Base-by-base conservation (phyloP, 2,113 vertebrate species). In the Theristicus caerulescens region DNA sequence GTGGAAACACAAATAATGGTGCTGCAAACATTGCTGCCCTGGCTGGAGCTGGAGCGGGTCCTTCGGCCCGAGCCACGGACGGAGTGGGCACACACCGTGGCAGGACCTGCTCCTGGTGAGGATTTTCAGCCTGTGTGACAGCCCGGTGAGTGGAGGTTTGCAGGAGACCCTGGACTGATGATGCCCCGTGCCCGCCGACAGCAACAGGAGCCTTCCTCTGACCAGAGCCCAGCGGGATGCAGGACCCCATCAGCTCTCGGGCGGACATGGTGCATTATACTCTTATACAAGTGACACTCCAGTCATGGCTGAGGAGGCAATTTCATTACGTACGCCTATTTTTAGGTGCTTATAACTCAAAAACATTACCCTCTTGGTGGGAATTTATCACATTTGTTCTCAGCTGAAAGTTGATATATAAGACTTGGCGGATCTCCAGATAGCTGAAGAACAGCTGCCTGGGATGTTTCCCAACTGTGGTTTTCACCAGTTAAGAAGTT, bases 351-450 rank as follows among this genome's bases (percentile, higher is more conserved):
- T 93, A 18, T 66, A 90, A 36, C 89, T 96, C 93, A 86, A 90
- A 95, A 78, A 29, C 91, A 70, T 86, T 90, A 59, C 62, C 18
- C 67, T 89, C 84, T 83, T 94, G 93, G 78, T 1, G 11, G 78
- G 90, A 97, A 97, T 95, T 86, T 88, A 96, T 94, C 91, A 78
- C 87, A 81, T 74, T 90, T 88, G 74, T 90, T 97, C 95, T 91
- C 84, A 88, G 74, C 91, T 93, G 91, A 22, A 67, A 88, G 89
- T 59, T 95, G 89, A 59, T 38, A 4, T 8, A 5, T 20, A 59
- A 26, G 59, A 8, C 12, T 81, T 96, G 94, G 94, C 74, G 0
- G 36, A 42, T 69, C 62, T 93, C 87, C 95, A 93, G 89, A 12
- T 3, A 81, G 71, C 49, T 90, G 86, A 95, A 25, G 78, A 97